Evolutionary conservation across 2,888 invertebrate species (phyloP).

Genomic region (Chrysina gloriosa): DNA sequence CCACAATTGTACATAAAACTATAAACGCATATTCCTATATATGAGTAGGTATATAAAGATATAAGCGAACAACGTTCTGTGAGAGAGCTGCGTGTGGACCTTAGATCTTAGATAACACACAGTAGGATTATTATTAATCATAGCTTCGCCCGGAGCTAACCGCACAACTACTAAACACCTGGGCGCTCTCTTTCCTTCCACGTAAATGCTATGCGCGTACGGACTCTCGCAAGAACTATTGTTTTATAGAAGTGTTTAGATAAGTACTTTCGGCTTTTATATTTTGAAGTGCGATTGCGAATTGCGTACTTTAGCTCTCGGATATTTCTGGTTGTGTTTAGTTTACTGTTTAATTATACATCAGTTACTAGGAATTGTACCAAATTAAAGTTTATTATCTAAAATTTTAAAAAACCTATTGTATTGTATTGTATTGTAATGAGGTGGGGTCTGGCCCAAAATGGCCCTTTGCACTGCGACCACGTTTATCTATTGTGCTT

Average conservation of each 20-base stretch:
- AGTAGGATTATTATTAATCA: slow-evolving; percentile 64
- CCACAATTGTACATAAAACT: neutral
- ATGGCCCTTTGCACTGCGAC: too few species aligned
- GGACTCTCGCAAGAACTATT: too few species aligned
- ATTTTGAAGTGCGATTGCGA: too few species aligned
- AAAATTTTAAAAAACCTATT: too few species aligned
- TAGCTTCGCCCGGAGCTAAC: slow-evolving; percentile 54
- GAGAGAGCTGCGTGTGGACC: slow-evolving; percentile 48
- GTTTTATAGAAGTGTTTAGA: slow-evolving; percentile 9
- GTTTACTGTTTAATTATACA: too few species aligned
- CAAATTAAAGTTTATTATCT: too few species aligned
- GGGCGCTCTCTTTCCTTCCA: slow-evolving; percentile 47
- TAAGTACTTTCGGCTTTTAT: neutral
- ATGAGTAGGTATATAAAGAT: slow-evolving; percentile 9
- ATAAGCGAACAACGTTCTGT: slow-evolving; percentile 13
- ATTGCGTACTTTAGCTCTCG: too few species aligned
- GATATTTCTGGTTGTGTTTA: too few species aligned
- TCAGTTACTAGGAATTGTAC: too few species aligned
- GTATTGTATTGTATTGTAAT: too few species aligned
- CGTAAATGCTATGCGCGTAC: neutral
- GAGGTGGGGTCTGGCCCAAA: too few species aligned
- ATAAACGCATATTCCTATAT: slow-evolving; percentile 15
- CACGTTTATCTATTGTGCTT: too few species aligned
- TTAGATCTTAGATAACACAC: slow-evolving; percentile 59
- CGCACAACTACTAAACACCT: slow-evolving; percentile 56